These are phyloP conservation scores for Bedellia somnulentella DNA, from an alignment of 2,888 invertebrate species.

Conservation along the genomic window DNA sequence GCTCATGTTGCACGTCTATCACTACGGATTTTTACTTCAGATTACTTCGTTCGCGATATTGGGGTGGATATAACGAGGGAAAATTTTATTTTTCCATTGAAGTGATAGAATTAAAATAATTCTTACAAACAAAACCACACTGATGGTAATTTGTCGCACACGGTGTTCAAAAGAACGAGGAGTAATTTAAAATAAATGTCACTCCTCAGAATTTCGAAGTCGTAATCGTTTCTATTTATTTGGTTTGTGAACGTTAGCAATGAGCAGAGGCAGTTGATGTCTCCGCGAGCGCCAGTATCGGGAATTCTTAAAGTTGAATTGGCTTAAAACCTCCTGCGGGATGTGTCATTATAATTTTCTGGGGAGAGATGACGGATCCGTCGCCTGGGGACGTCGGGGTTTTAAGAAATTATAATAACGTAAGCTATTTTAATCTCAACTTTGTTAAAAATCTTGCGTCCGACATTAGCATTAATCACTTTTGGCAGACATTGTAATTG, in stretches of 20 bases:
- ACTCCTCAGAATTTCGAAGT: no score
- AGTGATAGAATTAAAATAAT: no score
- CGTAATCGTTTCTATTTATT: no score
- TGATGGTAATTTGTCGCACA: no score
- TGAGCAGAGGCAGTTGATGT: neutral
- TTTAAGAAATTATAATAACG: constrained; percentile 40
- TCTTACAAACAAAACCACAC: no score
- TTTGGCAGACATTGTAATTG: constrained; percentile 52
- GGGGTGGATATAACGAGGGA: no score
- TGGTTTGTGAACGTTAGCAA: no score
- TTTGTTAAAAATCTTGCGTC: constrained; percentile 60
- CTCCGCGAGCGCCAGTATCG: constrained; percentile 2
- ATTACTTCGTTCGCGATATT: constrained; percentile 43
- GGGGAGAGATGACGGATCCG: constrained; percentile 55
- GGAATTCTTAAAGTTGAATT: constrained; percentile 31
- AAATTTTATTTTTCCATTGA: no score
- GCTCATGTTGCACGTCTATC: constrained; percentile 47
- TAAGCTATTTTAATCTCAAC: constrained; percentile 61
- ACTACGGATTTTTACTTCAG: constrained; percentile 44
- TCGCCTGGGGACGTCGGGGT: constrained; percentile 31
- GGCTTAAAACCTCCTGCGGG: constrained; percentile 52
- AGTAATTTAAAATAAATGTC: no score
- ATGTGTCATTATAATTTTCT: constrained; percentile 58
- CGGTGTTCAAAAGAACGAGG: no score
- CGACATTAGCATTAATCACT: constrained; percentile 56